Conservation (phyloP, 2,888 invertebrate genomes). For the Gymnoscelis rufifasciata region DNA sequence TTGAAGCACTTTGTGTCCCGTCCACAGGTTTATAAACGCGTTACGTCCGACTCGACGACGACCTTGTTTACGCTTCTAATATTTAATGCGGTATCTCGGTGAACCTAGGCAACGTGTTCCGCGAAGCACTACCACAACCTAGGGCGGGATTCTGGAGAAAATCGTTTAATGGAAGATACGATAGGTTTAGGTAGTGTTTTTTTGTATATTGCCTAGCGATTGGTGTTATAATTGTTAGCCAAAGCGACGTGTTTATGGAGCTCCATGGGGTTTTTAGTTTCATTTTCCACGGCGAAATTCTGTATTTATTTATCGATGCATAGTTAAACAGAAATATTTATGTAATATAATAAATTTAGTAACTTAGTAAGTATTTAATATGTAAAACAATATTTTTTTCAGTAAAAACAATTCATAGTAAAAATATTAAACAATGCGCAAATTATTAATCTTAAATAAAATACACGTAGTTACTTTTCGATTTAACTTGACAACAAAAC, state of each 20-base stretch:
- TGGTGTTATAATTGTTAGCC: slow-evolving; percentile 17
- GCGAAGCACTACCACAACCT: no score
- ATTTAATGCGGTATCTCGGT: slow-evolving; percentile 18
- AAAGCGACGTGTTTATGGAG: slow-evolving; percentile 55
- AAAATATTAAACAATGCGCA: no score
- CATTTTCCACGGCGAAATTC: slow-evolving; percentile 39
- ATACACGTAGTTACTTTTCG: no score
- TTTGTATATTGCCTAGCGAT: slow-evolving; percentile 38
- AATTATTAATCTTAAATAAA: no score
- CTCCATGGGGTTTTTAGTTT: slow-evolving; percentile 50
- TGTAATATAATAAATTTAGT: no score
- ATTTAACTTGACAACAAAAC: no score
- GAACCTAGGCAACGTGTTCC: slow-evolving; percentile 14
- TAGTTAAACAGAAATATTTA: slow-evolving; percentile 29
- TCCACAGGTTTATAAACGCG: slow-evolving; percentile 12
- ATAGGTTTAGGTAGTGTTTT: no score
- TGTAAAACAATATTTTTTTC: no score
- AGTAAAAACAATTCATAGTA: no score
- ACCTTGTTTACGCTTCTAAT: slow-evolving; percentile 26
- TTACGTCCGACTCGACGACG: slow-evolving; percentile 4
- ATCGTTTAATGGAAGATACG: no score
- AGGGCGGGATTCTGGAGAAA: slow-evolving; percentile 14
- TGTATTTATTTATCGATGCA: slow-evolving; percentile 29
- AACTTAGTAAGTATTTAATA: no score
- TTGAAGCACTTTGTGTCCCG: slow-evolving; percentile 4